These are phyloP conservation scores for Kradibia gibbosae DNA, from an alignment of 1,140 invertebrate genomes.

Conservation along the genomic window DNA sequence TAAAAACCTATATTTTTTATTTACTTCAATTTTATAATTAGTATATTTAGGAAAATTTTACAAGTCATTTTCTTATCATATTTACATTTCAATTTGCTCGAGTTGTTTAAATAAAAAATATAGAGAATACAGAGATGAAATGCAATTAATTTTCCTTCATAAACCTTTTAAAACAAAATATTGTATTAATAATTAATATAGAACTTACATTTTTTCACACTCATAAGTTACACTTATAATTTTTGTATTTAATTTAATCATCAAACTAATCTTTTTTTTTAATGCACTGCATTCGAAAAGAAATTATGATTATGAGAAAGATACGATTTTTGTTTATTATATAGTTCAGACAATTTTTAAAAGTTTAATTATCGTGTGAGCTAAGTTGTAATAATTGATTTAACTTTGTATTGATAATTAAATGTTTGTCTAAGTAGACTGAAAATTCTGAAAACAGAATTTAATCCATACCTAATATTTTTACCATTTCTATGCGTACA, in stretches of 20 bases:
- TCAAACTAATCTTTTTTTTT: too few relatives aligned
- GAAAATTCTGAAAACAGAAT: not conserved
- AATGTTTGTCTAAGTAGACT: not conserved
- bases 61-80: not conserved
- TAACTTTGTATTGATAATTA: not conserved
- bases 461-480: not conserved
- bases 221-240: too few relatives aligned
- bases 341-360: not conserved
- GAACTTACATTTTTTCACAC: too few relatives aligned
- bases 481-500: not conserved
- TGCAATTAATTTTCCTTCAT: too few relatives aligned
- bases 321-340: too few relatives aligned
- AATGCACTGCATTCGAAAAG: too few relatives aligned
- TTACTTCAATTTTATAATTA: not conserved
- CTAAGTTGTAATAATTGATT: not conserved
- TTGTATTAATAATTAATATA: too few relatives aligned
- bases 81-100: not conserved
- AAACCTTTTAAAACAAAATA: too few relatives aligned
- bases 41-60: not conserved
- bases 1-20: not conserved
- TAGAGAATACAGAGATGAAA: not conserved
- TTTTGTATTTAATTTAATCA: too few relatives aligned
- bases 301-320: too few relatives aligned
- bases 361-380: not conserved
- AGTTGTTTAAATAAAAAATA: not conserved